Evolutionary conservation across 2,113 vertebrate species (phyloP), one percentile per base, ranked within the genome.

Genomic region (Pseudolaguvia tuberculata): DNA sequence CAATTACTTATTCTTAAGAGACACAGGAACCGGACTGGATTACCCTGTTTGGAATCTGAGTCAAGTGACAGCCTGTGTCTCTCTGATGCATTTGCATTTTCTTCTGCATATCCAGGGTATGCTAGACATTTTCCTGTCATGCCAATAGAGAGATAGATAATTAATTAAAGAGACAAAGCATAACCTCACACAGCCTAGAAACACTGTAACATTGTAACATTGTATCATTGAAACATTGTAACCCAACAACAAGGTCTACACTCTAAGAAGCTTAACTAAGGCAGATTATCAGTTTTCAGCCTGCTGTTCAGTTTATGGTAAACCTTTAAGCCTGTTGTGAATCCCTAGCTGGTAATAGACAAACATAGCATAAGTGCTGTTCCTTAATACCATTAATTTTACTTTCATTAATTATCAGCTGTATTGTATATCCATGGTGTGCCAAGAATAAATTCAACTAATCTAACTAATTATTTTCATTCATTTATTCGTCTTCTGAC

Each of bases 11-110:
- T 18, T 17, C 10, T 29, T 39, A 14, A 42, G 6, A 42, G 17
- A 59, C 47, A 39, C 6, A 31, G 50, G 21, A 53, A 57, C 48
- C 25, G 21, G 8, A 8, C 15, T 35, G 8, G 50, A 65, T 20
- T 80, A 91, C 89, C 88, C 87, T 87, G 86, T 81, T 89, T 91
- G 31, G 79, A 83, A 74, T 90, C 90, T 15, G 89, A 89, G 82
- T 90, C 90, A 3, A 85, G 84, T 7, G 90, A 89, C 67, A 87
- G 88, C 85, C 88, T 86, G 75, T 85, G 86, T 51, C 84, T 86
- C 62, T 88, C 88, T 23, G 84, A 75, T 42, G 80, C 74, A 56
- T 39, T 68, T 62, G 23, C 23, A 42, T 82, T 88, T 20, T 78
- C 84, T 20, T 90, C 88, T 9, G 82, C 86, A 81, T 86, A 87